Base-by-base conservation (phyloP, 2,113 vertebrate species). In the Scatophagus argus region DNA sequence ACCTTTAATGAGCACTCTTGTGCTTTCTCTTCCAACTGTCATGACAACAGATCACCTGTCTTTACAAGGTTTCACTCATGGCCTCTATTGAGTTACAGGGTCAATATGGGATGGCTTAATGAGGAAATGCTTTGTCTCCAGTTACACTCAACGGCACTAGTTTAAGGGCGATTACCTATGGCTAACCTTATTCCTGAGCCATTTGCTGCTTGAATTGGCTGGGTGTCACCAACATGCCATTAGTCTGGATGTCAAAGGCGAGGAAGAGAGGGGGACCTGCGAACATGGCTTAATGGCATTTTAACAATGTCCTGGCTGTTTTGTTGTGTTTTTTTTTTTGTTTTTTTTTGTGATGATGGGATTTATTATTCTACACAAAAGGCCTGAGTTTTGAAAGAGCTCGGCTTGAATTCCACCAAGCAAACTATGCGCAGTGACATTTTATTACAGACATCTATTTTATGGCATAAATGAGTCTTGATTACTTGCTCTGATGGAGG, bases 1-100 rank as follows among this genome's bases (percentile, higher is more conserved):
- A 90, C 91, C 92, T 90, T 85, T 90, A 90, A 94, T 92, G 91
- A 89, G 77, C 77, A 67, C 71, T 79, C 19, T 34, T 92, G 72
- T 6, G 0, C 85, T 93, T 79, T 56, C 85, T 79, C 89, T 82
- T 85, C 87, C 81, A 65, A 83, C 91, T 94, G 91, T 90, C 91
- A 89, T 88, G 94, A 91, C 87, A 89, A 93, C 91, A 89, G 87
- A 92, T 90, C 92, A 93, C 94, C 88, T 93, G 90, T 94, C 93
- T 88, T 90, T 92, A 88, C 91, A 92, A 67, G 54, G 89, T 92
- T 92, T 88, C 82, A 23, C 92, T 77, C 44, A 56, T 68, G 73
- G 79, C 81, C 79, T 78, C 79, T 68, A 91, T 94, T 82, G 83
- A 91, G 92, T 94, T 94, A 93, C 93, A 74, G 87, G 93, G 86